phyloP scores from a whole-genome alignment of 2,888 invertebrate species.

The Eurytoma californica region DNA sequence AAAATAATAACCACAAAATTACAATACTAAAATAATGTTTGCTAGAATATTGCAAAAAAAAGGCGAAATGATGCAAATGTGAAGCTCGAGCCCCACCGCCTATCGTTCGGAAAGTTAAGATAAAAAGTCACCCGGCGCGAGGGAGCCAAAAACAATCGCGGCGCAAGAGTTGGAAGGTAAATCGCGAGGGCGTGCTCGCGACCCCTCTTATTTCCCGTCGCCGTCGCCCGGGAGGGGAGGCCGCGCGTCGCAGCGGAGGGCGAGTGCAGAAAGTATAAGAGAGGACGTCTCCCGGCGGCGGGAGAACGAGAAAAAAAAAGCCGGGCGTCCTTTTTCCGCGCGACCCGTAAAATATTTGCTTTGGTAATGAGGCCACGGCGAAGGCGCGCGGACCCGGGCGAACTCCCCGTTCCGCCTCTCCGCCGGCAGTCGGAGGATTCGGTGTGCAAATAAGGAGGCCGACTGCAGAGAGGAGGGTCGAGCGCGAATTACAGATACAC shows the following conservation, averaged over 20 bases:
- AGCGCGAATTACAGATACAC: slow-evolving; percentile 63
- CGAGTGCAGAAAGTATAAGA: slow-evolving; percentile 37
- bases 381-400: slow-evolving; percentile 58
- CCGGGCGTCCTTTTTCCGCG: slow-evolving; percentile 52
- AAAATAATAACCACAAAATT: too few species aligned
- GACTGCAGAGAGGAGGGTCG: slow-evolving; percentile 60
- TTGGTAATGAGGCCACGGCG: slow-evolving; percentile 74
- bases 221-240: slow-evolving; percentile 29
- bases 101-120: too few species aligned
- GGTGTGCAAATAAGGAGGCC: slow-evolving; percentile 70
- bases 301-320: slow-evolving; percentile 58
- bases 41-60: too few species aligned
- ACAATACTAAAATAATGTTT: too few species aligned
- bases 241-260: not conserved
- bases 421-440: slow-evolving; percentile 63
- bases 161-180: slow-evolving; percentile 70
- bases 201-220: slow-evolving; percentile 63
- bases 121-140: not conserved
- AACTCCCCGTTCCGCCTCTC: slow-evolving; percentile 53
- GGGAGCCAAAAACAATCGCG: slow-evolving; percentile 51
- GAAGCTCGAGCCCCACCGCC: too few species aligned
- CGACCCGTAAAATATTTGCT: slow-evolving; percentile 73
- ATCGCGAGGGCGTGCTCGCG: slow-evolving; percentile 65
- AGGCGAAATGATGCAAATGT: not conserved
- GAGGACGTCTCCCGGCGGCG: slow-evolving; percentile 15